Conservation (phyloP, 2,888 invertebrate genomes). For the Sarcophaga rosellei region DNA sequence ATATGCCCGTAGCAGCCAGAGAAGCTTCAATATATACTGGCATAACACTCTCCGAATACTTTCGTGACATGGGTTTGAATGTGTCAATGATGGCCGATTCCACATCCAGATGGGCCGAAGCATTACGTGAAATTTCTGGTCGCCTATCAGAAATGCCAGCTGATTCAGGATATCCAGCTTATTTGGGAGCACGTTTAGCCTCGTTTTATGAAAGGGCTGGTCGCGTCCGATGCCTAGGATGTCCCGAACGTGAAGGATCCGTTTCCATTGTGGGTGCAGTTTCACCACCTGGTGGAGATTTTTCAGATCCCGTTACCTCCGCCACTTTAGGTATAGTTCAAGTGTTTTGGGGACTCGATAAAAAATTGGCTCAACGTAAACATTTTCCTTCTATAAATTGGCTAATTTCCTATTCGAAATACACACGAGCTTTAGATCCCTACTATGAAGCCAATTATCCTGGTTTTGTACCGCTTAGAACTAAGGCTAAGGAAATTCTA, state of each 20-base stretch:
- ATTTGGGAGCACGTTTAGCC: slow-evolving; percentile 97
- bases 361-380: slow-evolving; percentile 98
- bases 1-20: slow-evolving; percentile 99
- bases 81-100: slow-evolving; percentile 99
- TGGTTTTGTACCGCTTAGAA: slow-evolving; percentile 97
- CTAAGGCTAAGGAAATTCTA: slow-evolving; percentile 95
- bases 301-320: slow-evolving; percentile 99
- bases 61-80: slow-evolving; percentile 99
- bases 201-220: slow-evolving; percentile 99
- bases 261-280: slow-evolving; percentile 99
- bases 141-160: slow-evolving; percentile 99
- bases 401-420: slow-evolving; percentile 99
- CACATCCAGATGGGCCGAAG: slow-evolving; percentile 99
- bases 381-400: slow-evolving; percentile 99
- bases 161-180: slow-evolving; percentile 99
- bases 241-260: slow-evolving; percentile 98
- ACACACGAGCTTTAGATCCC: slow-evolving; percentile 98
- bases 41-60: slow-evolving; percentile 99
- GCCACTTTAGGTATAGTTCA: slow-evolving; percentile 99
- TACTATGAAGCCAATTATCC: slow-evolving; percentile 99
- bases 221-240: slow-evolving; percentile 97
- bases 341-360: slow-evolving; percentile 99
- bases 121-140: slow-evolving; percentile 97
- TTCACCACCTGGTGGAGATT: slow-evolving; percentile 99
- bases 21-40: slow-evolving; percentile 99